Evolutionary conservation across 2,888 invertebrate species (phyloP), one percentile per base, ranked within the genome.

Genomic region (Chalcosyrphus nemorum): DNA sequence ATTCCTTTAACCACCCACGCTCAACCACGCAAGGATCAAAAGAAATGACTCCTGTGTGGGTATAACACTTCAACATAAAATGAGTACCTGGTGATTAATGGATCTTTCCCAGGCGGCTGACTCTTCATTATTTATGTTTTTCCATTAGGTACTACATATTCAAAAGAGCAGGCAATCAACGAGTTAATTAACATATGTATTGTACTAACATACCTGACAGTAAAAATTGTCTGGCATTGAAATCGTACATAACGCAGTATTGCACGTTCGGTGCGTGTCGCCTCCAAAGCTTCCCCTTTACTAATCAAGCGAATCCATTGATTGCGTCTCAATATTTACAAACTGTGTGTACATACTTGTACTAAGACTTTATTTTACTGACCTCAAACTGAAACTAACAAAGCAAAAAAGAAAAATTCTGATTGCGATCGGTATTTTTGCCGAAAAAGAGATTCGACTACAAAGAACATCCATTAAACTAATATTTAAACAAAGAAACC

Each of bases 11-110:
- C 2, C 5, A 13, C 11, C 13, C 27, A 61, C 15, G 38, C 4
- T 38, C 11, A 38, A 19, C 61, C 59, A 61, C 38, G 71, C 47
- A 71, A 61, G 29, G 59, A 50, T 71, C 71, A 61, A 71, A 71
- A 50, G 41, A 27, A 35, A 71, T 21, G 47, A 59, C 24, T 47
- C 35, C 24, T 27, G 47, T 50, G 45, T 13, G 9, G 11, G 9
- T 13, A 59, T 50, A 19, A 32, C 50, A 38, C 19, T 71, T 41
- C 17, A 57, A 57, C 1, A 17, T 0, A n/a, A 32, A 50, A 11
- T n/a, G n/a, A n/a, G n/a, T 27, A 7, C 24, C 2, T 27, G 13
- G 15, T 71, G 57, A 71, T 71, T 71, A 38, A 71, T 70, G 17
- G n/a, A 47, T 50, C 59, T 47, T 35, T 17, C 32, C 15, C 17